Evolutionary conservation across 2,888 invertebrate genomes (phyloP).

Genomic region (Dexiosoma caninum): DNA sequence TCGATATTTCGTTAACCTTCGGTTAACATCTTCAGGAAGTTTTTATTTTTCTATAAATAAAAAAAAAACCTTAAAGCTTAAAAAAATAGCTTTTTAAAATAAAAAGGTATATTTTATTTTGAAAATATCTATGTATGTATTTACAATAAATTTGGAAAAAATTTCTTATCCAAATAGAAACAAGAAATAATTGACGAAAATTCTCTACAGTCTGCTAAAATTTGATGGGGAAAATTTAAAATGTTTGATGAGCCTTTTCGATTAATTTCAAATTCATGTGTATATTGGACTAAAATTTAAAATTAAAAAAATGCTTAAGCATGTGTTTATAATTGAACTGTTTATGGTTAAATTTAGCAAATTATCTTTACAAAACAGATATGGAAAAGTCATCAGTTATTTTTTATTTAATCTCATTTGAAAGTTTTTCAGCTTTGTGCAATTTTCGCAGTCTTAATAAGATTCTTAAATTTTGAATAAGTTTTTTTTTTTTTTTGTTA

Average conservation of each 20-base stretch:
- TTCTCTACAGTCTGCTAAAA: neutral
- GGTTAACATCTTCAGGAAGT: too few relatives aligned
- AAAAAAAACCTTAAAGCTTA: too few relatives aligned
- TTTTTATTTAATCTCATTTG: neutral
- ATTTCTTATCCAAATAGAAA: too few relatives aligned
- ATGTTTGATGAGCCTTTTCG: neutral
- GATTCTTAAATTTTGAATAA: neutral
- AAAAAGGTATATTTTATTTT: too few relatives aligned
- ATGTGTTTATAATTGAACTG: neutral
- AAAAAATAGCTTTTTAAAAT: too few relatives aligned
- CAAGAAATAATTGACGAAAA: neutral
- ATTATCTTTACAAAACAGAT: neutral
- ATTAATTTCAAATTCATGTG: neutral
- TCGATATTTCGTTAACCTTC: too few relatives aligned
- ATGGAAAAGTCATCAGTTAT: neutral
- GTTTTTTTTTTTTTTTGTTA: neutral
- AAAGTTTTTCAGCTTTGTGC: neutral
- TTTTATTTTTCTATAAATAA: too few relatives aligned
- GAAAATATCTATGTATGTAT: slow-evolving; percentile 28
- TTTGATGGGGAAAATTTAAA: neutral
- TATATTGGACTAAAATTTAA: neutral
- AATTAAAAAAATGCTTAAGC: neutral
- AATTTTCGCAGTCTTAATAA: neutral
- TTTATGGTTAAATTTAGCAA: neutral
- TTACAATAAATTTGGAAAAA: neutral